Percentiles rank a stretch among this genome's conserved stretches.
Evolutionary conservation across 1,140 invertebrate genomes (phyloP).

Genomic region (Drosophila eugracilis): DNA sequence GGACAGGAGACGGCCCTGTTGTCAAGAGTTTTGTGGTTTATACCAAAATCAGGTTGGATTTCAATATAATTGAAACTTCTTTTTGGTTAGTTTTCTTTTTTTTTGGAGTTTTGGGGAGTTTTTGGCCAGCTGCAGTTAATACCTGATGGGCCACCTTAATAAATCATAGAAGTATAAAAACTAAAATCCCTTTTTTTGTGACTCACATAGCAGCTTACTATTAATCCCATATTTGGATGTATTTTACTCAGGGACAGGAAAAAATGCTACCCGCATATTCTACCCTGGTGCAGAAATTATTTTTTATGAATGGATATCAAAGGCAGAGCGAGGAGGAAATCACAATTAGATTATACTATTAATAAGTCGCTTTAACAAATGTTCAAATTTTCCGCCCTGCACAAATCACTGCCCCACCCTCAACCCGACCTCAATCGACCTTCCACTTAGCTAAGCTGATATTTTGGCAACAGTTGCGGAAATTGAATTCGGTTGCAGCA

Average conservation of each 20-base stretch:
- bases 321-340: conserved; percentile 40
- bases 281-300: conserved; percentile 35
- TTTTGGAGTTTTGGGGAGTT: conserved; percentile 5
- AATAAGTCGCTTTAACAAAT: conserved; percentile 83
- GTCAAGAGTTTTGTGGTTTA: conserved; percentile 15
- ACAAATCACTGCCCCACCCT: conserved; percentile 1
- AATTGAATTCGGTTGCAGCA: conserved; percentile 70
- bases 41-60: conserved; percentile 12
- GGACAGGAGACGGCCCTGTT: conserved; percentile 13
- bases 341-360: conserved; percentile 82
- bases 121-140: conserved; percentile 45
- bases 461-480: conserved; percentile 77
- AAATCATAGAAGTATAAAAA: conserved; percentile 33
- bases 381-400: conserved; percentile 62
- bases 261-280: conserved; percentile 45
- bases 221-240: conserved; percentile 58
- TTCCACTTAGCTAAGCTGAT: conserved; percentile 44
- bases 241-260: conserved; percentile 49
- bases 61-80: conserved; percentile 68
- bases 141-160: conserved; percentile 22
- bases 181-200: conserved; percentile 34
- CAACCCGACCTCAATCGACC: neutral
- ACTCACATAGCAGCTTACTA: conserved; percentile 43
- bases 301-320: conserved; percentile 62
- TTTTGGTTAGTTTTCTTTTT: too few species aligned